Percentiles rank a stretch among this genome's conserved stretches.
phyloP scores from a whole-genome alignment of 2,113 vertebrate genomes.

The Argyrosomus japonicus region DNA sequence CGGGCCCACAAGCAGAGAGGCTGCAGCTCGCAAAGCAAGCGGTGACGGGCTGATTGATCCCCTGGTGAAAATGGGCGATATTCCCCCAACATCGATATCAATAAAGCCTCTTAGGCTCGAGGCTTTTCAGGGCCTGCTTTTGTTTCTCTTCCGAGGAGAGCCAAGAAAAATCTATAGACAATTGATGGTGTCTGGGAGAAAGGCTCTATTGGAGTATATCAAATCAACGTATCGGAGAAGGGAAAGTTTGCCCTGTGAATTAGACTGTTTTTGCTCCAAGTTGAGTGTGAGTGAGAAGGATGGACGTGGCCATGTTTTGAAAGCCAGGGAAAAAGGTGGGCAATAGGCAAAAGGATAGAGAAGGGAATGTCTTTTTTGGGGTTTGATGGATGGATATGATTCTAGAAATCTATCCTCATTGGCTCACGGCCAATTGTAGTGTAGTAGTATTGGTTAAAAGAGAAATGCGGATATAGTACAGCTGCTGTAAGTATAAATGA shows the following conservation, averaged over 20 bases:
- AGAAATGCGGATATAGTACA: neutral
- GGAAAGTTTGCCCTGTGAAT: constrained; percentile 84
- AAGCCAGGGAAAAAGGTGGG: constrained; percentile 46
- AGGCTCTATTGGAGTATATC: constrained; percentile 87
- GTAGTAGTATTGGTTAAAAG: constrained; percentile 12
- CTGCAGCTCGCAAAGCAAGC: constrained; percentile 80
- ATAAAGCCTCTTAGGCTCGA: constrained; percentile 85
- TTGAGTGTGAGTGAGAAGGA: constrained; percentile 83
- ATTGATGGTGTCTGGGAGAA: constrained; percentile 88
- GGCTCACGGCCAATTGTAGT: constrained; percentile 5
- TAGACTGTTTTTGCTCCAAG: constrained; percentile 86
- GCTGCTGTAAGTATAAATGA: neutral
- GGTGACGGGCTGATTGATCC: constrained; percentile 85
- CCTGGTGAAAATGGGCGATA: constrained; percentile 85
- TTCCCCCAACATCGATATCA: constrained; percentile 86
- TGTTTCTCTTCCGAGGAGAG: constrained; percentile 86
- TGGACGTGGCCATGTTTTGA: constrained; percentile 46
- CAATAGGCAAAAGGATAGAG: constrained; percentile 42
- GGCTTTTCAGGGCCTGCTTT: constrained; percentile 84
- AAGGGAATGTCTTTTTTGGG: constrained; percentile 52
- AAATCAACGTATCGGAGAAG: constrained; percentile 84
- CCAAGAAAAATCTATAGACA: constrained; percentile 87
- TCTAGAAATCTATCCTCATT: constrained; percentile 28
- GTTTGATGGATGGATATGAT: constrained; percentile 33
- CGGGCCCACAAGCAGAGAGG: constrained; percentile 62